phyloP scores from a whole-genome alignment of 2,113 vertebrate species.

The Clinocottus analis region DNA sequence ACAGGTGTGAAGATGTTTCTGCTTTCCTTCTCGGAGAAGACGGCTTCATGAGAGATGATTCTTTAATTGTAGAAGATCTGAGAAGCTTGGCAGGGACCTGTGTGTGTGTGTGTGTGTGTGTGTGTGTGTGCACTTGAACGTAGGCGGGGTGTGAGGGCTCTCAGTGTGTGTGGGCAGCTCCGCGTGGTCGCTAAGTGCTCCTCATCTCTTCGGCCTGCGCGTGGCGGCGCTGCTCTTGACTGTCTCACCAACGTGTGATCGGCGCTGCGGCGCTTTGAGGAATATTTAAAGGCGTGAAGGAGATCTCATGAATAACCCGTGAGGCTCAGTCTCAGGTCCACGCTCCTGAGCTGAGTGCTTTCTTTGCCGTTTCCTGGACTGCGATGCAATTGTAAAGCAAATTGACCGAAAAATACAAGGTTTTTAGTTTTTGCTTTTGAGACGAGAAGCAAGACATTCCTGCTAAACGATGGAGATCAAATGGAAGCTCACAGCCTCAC shows the following conservation, averaged over 20 bases:
- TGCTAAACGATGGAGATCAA: constrained; percentile 8
- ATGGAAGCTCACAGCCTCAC: constrained; percentile 11
- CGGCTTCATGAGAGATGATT: constrained; percentile 47
- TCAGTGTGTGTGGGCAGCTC: constrained; percentile 46
- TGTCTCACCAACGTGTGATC: constrained; percentile 9
- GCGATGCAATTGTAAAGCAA: neutral
- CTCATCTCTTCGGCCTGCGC: constrained; percentile 39
- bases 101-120: neutral
- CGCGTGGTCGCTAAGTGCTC: constrained; percentile 53
- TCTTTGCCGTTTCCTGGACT: neutral
- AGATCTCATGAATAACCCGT: constrained; percentile 20
- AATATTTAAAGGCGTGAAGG: constrained; percentile 18
- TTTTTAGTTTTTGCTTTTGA: neutral
- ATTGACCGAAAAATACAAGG: neutral
- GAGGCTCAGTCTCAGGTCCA: neutral
- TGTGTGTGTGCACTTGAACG: constrained; percentile 13
- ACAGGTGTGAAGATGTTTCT: constrained; percentile 60
- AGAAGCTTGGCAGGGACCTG: constrained; percentile 1
- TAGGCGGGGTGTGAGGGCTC: constrained; percentile 32
- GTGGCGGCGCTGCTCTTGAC: constrained; percentile 30
- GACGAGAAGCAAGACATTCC: constrained; percentile 1
- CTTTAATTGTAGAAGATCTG: constrained; percentile 62
- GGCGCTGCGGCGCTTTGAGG: constrained; percentile 17
- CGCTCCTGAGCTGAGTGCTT: neutral
- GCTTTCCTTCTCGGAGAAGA: constrained; percentile 46